A percentile compares a stretch with the other conserved stretches of the same genome.
phyloP scores from a whole-genome alignment of 2,113 vertebrate species.

The Psilopogon haemacephalus region DNA sequence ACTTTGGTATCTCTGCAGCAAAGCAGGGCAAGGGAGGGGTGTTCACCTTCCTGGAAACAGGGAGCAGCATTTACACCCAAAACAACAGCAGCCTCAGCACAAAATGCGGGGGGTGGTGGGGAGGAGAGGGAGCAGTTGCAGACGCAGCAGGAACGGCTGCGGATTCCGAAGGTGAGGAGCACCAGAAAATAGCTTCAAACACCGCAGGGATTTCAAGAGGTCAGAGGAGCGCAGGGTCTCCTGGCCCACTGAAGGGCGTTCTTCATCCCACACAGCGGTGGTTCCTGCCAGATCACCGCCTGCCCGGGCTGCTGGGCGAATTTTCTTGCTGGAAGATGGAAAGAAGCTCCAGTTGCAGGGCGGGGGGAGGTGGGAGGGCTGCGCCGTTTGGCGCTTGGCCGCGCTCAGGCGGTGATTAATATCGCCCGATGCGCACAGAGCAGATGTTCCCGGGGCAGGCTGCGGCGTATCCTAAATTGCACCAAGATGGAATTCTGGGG shows the following conservation, averaged over 20 bases:
- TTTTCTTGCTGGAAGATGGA: slow-evolving; percentile 38
- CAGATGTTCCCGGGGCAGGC: slow-evolving; percentile 54
- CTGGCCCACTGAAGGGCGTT: slow-evolving; percentile 11
- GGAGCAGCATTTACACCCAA: slow-evolving; percentile 28
- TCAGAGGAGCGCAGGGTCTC: slow-evolving; percentile 5
- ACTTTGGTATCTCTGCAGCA: not conserved
- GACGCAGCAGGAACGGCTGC: not conserved
- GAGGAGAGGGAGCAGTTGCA: not conserved
- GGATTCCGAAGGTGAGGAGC: not conserved
- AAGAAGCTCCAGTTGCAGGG: not conserved
- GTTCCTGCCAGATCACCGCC: slow-evolving; percentile 40
- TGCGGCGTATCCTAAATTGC: slow-evolving; percentile 53
- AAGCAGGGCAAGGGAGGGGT: not conserved
- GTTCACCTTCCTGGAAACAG: not conserved
- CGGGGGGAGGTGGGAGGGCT: slow-evolving; percentile 18
- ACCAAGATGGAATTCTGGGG: slow-evolving; percentile 54
- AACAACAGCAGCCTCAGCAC: not conserved
- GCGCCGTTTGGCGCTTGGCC: slow-evolving; percentile 13
- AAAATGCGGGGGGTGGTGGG: not conserved
- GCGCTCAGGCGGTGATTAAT: slow-evolving; percentile 20
- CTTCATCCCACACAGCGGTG: slow-evolving; percentile 48
- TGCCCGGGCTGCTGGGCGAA: not conserved
- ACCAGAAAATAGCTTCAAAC: slow-evolving; percentile 32
- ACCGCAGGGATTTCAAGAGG: not conserved
- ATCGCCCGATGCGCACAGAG: slow-evolving; percentile 24